A percentile compares a stretch with the other conserved stretches of the same genome.
Evolutionary conservation across 2,797 vertebrate genomes (phyloP).

Genomic region (Aselliscus stoliczkanus): DNA sequence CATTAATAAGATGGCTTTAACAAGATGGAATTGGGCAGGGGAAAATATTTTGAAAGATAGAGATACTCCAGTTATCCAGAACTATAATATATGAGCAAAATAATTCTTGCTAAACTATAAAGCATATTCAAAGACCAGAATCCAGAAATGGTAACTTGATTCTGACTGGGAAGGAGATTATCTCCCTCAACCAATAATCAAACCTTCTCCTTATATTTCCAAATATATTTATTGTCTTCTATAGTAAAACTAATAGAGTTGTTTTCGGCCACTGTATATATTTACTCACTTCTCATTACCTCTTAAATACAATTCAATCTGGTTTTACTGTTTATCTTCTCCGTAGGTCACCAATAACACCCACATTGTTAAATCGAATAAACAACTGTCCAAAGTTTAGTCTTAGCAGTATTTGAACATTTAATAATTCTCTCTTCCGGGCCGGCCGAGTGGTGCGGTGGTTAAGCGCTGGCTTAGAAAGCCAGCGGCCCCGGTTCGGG

Average conservation of each 20-base stretch:
- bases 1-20: not conserved
- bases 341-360: not conserved
- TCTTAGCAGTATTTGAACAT: not conserved
- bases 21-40: not conserved
- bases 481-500: no score
- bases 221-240: not conserved
- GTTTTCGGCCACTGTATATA: not conserved
- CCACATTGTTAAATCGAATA: not conserved
- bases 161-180: not conserved
- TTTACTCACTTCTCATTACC: not conserved
- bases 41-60: not conserved
- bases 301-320: not conserved
- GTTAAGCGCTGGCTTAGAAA: no score
- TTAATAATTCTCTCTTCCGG: not conserved
- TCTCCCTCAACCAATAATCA: not conserved
- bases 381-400: not conserved
- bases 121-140: not conserved
- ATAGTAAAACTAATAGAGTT: not conserved
- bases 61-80: not conserved
- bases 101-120: not conserved
- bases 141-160: not conserved
- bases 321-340: not conserved
- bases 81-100: not conserved
- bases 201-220: not conserved
- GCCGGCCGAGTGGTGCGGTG: no score